phyloP scores from a whole-genome alignment of 2,113 vertebrate species.

The Psophia crepitans region DNA sequence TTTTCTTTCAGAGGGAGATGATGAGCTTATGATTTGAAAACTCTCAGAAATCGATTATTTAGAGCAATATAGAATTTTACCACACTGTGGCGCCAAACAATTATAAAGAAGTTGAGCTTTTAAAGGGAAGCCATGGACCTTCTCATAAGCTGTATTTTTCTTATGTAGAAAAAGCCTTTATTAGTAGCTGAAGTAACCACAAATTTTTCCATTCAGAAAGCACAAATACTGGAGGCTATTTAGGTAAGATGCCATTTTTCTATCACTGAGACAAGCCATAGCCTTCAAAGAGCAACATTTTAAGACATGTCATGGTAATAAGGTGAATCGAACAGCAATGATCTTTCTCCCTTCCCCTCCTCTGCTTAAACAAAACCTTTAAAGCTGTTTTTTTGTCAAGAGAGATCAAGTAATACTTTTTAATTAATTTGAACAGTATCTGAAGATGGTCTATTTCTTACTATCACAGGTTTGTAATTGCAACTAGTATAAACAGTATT shows the following conservation, averaged over 20 bases:
- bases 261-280: not conserved
- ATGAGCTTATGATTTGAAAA: not conserved
- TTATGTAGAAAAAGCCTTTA: not conserved
- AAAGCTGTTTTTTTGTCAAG: not conserved
- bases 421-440: not conserved
- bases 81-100: constrained; percentile 65
- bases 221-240: not conserved
- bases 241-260: not conserved
- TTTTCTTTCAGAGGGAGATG: not conserved
- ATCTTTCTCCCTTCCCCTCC: not conserved
- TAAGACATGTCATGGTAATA: not conserved
- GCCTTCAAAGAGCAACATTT: not conserved
- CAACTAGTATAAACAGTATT: not conserved
- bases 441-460: not conserved
- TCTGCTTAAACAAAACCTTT: not conserved
- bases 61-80: constrained; percentile 36
- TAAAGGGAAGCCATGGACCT: not conserved
- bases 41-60: not conserved
- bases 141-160: not conserved
- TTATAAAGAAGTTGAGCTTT: not conserved
- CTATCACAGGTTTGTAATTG: not conserved
- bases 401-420: not conserved
- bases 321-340: not conserved
- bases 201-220: not conserved
- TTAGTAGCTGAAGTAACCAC: not conserved